Conservation (phyloP, 1,140 invertebrate species). For the Akabosia matsudoensis region DNA sequence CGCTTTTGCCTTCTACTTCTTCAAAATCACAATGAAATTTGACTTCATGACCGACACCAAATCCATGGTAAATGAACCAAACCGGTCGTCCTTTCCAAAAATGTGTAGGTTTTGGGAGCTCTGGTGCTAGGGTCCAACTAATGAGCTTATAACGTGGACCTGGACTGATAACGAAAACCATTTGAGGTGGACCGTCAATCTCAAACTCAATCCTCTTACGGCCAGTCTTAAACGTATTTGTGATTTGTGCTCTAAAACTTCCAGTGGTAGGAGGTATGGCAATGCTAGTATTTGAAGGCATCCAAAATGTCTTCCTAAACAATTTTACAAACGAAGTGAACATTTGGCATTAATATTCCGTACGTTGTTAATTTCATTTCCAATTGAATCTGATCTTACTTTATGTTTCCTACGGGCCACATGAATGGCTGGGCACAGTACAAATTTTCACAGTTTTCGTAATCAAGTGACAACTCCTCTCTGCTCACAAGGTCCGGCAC, state of each 20-base stretch:
- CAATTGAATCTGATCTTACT: slow-evolving; percentile 19
- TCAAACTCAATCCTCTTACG: slow-evolving; percentile 12
- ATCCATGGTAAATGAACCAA: slow-evolving; percentile 34
- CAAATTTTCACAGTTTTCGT: slow-evolving; percentile 27
- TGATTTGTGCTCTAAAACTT: too few relatives aligned
- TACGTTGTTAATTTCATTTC: background rate
- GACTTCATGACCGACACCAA: background rate
- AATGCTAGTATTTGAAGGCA: too few relatives aligned
- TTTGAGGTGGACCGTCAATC: slow-evolving; percentile 20
- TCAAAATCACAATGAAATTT: slow-evolving; percentile 25
- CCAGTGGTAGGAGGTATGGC: slow-evolving; percentile 20
- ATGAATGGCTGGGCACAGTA: slow-evolving; percentile 38
- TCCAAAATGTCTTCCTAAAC: too few relatives aligned
- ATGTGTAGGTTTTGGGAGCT: background rate
- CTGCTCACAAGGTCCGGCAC: background rate
- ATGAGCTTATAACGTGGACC: slow-evolving; percentile 15
- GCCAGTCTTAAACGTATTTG: too few relatives aligned
- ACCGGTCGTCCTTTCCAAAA: slow-evolving; percentile 26
- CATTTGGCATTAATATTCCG: background rate
- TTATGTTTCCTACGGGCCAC: slow-evolving; percentile 42
- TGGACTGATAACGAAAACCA: slow-evolving; percentile 28
- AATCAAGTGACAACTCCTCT: background rate
- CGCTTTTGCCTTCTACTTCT: background rate
- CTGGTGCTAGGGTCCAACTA: background rate
- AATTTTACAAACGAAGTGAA: slow-evolving; percentile 26